A percentile compares a stretch with the other conserved stretches of the same genome.
Conservation (phyloP, 2,113 vertebrate species). For the Esox niger region DNA sequence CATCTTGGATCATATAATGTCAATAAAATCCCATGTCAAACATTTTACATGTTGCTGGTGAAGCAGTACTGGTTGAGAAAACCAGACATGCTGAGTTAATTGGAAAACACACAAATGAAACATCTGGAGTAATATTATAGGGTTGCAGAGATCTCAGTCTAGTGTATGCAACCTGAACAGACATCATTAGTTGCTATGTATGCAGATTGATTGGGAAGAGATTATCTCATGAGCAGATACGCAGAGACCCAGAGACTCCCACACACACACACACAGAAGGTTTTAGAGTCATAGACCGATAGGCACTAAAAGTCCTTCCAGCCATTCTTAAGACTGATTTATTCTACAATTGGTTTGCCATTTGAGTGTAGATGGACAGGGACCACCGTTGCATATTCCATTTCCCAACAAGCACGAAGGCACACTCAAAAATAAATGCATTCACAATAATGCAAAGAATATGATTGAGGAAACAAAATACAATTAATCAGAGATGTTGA, state of each 20-base stretch:
- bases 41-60: no score
- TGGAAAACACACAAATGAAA: conserved; percentile 13
- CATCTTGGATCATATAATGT: conserved; percentile 13
- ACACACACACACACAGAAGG: conserved; percentile 5
- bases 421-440: background rate
- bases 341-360: background rate
- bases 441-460: background rate
- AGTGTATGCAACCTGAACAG: conserved; percentile 8
- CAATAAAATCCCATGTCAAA: background rate
- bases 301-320: background rate
- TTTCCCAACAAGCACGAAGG: background rate
- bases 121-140: conserved; percentile 22
- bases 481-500: no score
- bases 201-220: conserved; percentile 24
- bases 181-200: conserved; percentile 26
- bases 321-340: background rate
- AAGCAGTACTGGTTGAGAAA: no score
- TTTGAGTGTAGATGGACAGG: no score
- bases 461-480: background rate
- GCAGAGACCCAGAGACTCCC: background rate
- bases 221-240: background rate
- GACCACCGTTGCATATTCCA: background rate
- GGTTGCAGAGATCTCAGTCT: conserved; percentile 24
- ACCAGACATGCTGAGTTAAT: no score
- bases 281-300: no score